A percentile compares a stretch with the other conserved stretches of the same genome.
phyloP scores from a whole-genome alignment of 2,113 vertebrate species.

The Sus scrofa region T2T-Sscrofa CM000816.6:110598501-110599000 shows the following conservation, averaged over 20 bases:
- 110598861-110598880: neutral
- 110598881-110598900: neutral
- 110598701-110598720: neutral
- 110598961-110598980: neutral
- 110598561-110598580: no score
- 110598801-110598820: neutral
- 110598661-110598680: neutral
- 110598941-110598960: neutral
- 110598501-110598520: no score
- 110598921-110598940: neutral
- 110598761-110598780: slow-evolving; percentile 16
- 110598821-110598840: neutral
- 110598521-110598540: no score
- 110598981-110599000: no score
- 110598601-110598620: no score
- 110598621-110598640: neutral
- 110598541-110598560: no score
- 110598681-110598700: neutral
- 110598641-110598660: neutral
- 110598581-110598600: no score
- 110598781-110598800: neutral
- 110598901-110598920: neutral
- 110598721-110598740: slow-evolving; percentile 34
- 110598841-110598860: neutral
- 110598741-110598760: neutral